Evolutionary conservation across 2,797 vertebrate species (phyloP), one percentile per base, ranked within the genome.

Genomic region (Sylvia borin): DNA sequence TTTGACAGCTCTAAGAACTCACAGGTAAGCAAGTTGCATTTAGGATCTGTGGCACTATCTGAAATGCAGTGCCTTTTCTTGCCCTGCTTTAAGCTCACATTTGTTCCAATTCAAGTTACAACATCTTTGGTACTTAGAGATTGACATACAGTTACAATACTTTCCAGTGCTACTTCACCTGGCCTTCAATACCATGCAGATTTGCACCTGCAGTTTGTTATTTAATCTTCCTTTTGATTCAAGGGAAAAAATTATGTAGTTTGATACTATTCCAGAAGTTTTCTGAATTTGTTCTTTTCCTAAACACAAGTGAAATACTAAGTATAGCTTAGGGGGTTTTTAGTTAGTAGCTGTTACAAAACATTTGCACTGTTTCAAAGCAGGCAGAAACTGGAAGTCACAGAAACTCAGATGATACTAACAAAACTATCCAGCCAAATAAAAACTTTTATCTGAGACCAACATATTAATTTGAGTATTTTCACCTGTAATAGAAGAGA

Each of bases 401-500:
- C 20, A 78, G 51, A 54, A 79, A 76, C 55, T 71, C 31, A 57
- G 48, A 68, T 61, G 25, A 50, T 16, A 70, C 0, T 47, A 60
- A 70, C 24, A 66, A 81, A 68, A 80, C 61, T 8, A 85, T 24
- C 42, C 40, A 85, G 22, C 2, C 24, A 79, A 16, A 7, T 53
- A 70, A 36, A 31, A 81, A 53, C 15, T 32, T 47, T 10, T 65
- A 81, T n/a, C 16, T 16, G 51, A 95, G 16, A 40, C 16, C 12
- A 91, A 9, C 18, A 34, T 3, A 60, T 25, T 62, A 38, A 36
- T 67, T 13, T 61, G 5, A 81, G 11, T 38, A 43, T 65, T 80
- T 97, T 98, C 66, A 99, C 99, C 99, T 99, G 97, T 99, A 99
- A 96, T 99, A 99, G 94, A 99, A 99, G 77, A 99, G 99, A 96